Conservation (phyloP, 2,113 vertebrate genomes). For the Microtus ochrogaster region DNA sequence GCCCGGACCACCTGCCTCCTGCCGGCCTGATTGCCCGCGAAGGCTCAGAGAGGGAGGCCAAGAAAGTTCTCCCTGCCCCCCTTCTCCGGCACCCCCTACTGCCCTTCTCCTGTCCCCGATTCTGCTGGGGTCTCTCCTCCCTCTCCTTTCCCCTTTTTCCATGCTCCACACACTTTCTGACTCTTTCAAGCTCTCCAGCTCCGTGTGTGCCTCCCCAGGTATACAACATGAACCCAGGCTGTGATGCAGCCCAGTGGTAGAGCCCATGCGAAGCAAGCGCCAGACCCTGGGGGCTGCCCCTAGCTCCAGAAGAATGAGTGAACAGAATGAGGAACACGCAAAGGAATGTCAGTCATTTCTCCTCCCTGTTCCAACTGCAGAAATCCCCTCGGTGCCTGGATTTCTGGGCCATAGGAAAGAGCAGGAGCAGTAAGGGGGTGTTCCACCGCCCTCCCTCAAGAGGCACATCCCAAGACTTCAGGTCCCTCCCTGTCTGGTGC, state of each 20-base stretch:
- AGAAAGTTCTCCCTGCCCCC: conserved; percentile 80
- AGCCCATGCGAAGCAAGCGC: background rate
- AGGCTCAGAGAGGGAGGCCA: conserved; percentile 71
- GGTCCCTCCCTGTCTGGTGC: background rate
- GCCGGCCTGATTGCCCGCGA: conserved; percentile 87
- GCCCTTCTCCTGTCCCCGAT: background rate
- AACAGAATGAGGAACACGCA: background rate
- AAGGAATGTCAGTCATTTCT: background rate
- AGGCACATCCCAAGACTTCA: background rate
- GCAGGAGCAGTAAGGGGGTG: background rate
- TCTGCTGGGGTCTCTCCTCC: background rate
- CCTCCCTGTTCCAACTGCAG: background rate
- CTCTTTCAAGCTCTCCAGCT: background rate
- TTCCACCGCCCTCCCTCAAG: background rate
- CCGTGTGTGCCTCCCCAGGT: background rate
- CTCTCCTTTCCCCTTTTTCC: background rate
- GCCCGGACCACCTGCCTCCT: conserved; percentile 90
- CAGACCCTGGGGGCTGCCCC: background rate
- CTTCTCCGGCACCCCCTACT: background rate
- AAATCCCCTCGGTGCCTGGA: background rate
- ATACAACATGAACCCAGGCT: background rate
- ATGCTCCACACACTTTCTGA: background rate
- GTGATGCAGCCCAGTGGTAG: background rate
- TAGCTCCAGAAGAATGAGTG: background rate
- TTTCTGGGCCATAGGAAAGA: background rate